Percentiles rank a stretch among this genome's conserved stretches.
Conservation (phyloP, 35 echinoderm and acorn worm genomes). For the Anneissia japonica region DNA sequence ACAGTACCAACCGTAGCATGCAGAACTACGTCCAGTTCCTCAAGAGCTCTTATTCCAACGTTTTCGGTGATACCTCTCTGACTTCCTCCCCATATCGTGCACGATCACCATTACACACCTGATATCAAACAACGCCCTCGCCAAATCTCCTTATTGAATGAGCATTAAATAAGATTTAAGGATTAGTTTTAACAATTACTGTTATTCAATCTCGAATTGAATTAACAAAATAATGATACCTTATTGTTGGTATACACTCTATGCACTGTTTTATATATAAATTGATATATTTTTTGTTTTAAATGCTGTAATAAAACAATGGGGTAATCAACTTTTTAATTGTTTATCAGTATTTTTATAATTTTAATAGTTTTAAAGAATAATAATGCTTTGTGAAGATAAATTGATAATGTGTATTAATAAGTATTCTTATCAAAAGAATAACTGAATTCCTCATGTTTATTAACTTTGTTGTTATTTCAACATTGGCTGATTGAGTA, state of each 20-base stretch:
- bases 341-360: background rate
- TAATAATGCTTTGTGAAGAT: background rate
- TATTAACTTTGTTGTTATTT: too few relatives aligned
- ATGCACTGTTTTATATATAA: background rate
- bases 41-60: slow-evolving; percentile 93
- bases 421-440: too few relatives aligned
- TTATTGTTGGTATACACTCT: background rate
- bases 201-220: too few relatives aligned
- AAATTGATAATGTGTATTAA: background rate
- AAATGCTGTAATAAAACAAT: too few relatives aligned
- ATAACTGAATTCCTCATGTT: too few relatives aligned
- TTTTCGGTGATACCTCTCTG: slow-evolving; percentile 86
- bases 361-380: background rate
- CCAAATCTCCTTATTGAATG: background rate
- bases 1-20: slow-evolving; percentile 99
- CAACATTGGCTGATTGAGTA: too few relatives aligned
- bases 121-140: background rate
- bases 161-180: too few relatives aligned
- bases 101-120: slow-evolving; percentile 15
- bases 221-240: background rate
- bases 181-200: too few relatives aligned
- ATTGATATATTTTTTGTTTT: background rate
- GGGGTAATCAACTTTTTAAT: too few relatives aligned
- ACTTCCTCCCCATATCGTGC: slow-evolving; percentile 39
- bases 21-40: slow-evolving; percentile 98